phyloP scores from a whole-genome alignment of 1,140 invertebrate genomes.

The Brachionus plicatilis region DNA sequence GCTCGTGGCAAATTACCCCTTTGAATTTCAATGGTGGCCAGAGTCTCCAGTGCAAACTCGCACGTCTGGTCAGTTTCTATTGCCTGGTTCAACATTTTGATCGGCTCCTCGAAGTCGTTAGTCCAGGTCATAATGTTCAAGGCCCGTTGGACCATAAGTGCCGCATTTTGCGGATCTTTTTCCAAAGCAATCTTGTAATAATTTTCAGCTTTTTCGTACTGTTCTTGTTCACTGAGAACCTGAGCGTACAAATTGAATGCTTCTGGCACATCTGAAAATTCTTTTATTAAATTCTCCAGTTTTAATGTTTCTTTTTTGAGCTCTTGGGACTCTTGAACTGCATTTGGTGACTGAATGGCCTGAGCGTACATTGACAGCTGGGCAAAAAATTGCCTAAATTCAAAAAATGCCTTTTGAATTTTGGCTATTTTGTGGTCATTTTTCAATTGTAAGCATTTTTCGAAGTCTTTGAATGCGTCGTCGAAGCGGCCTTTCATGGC shows the following conservation, averaged over 20 bases:
- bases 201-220: constrained; percentile 73
- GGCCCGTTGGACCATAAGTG: constrained; percentile 74
- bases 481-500: constrained; percentile 71
- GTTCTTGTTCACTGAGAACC: constrained; percentile 70
- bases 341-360: neutral
- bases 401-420: constrained; percentile 78
- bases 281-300: constrained; percentile 69
- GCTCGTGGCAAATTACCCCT: constrained; percentile 75
- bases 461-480: constrained; percentile 73
- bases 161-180: constrained; percentile 77
- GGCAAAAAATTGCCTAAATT: constrained; percentile 62
- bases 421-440: constrained; percentile 73
- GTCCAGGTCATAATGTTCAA: constrained; percentile 68
- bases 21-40: constrained; percentile 87
- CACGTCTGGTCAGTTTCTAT: constrained; percentile 81
- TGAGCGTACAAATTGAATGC: constrained; percentile 65
- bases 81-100: constrained; percentile 72
- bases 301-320: constrained; percentile 9
- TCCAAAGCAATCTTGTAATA: constrained; percentile 73
- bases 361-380: constrained; percentile 29
- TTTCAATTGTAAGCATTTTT: constrained; percentile 72
- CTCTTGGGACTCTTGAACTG: neutral
- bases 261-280: constrained; percentile 76
- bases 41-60: constrained; percentile 86
- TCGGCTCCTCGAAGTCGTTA: constrained; percentile 71